phyloP scores from a whole-genome alignment of 2,113 vertebrate species.

The Pantherophis guttatus region DNA sequence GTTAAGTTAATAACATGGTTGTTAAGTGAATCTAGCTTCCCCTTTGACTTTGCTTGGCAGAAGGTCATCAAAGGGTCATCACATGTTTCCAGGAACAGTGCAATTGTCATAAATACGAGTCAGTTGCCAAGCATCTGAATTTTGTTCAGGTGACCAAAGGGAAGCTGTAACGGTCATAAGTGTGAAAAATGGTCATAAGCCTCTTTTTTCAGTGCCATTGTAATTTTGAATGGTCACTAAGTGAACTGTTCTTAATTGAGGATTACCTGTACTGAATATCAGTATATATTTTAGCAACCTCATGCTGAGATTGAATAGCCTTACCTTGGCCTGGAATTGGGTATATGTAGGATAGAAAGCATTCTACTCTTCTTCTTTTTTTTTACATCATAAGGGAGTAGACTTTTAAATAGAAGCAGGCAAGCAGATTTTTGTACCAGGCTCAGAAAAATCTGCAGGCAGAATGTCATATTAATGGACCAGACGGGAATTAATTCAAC shows the following conservation, averaged over 20 bases:
- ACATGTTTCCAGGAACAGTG: no score
- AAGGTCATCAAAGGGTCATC: no score
- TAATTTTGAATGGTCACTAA: not conserved
- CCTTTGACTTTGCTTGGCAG: no score
- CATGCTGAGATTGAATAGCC: not conserved
- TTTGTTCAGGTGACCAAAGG: not conserved
- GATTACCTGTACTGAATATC: not conserved
- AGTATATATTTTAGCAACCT: not conserved
- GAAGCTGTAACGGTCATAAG: not conserved
- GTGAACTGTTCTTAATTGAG: not conserved
- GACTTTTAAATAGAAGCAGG: not conserved
- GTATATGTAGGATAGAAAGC: not conserved
- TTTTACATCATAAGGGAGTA: not conserved
- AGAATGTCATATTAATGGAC: not conserved
- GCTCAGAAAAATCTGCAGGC: not conserved
- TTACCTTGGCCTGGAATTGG: not conserved
- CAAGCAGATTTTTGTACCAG: not conserved
- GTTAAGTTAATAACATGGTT: no score
- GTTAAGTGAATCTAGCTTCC: no score
- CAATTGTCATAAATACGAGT: not conserved
- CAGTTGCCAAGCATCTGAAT: not conserved
- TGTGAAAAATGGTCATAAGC: not conserved
- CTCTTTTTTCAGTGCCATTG: not conserved
- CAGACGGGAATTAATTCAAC: conserved; percentile 51
- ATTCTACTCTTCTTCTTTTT: not conserved